Evolutionary conservation across 2,113 vertebrate species (phyloP).

Genomic region (Callopanchax toddi): DNA sequence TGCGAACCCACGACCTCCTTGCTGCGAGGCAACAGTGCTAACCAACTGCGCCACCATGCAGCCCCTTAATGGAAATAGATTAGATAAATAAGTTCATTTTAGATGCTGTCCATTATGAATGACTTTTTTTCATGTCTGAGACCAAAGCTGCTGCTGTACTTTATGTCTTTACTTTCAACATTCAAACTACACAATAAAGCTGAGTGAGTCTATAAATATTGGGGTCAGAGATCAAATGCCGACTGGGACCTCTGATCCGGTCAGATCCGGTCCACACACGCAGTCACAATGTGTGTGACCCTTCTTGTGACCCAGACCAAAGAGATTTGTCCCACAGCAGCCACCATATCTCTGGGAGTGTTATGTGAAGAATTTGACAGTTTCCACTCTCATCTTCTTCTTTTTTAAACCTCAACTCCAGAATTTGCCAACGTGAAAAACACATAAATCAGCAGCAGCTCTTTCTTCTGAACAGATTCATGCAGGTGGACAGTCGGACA

Average conservation of each 20-base stretch:
- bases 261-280: conserved; percentile 24
- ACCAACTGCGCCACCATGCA: no score
- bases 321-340: conserved; percentile 39
- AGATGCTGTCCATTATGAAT: no score
- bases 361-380: conserved; percentile 32
- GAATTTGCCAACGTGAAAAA: conserved; percentile 27
- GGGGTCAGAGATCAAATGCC: conserved; percentile 45
- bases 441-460: neutral
- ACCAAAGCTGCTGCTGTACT: neutral
- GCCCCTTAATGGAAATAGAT: no score
- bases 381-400: conserved; percentile 31
- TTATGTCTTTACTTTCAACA: conserved; percentile 3
- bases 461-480: neutral
- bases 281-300: conserved; percentile 30
- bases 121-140: no score
- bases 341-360: conserved; percentile 28
- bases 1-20: no score
- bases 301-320: conserved; percentile 37
- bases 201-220: neutral
- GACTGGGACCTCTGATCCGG: conserved; percentile 38
- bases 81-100: no score
- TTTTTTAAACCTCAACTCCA: no score
- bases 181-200: neutral
- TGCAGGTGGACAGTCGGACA: conserved; percentile 11
- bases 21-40: no score